Conservation (phyloP, 2,797 vertebrate species). For the Orestias chungarensis region DNA sequence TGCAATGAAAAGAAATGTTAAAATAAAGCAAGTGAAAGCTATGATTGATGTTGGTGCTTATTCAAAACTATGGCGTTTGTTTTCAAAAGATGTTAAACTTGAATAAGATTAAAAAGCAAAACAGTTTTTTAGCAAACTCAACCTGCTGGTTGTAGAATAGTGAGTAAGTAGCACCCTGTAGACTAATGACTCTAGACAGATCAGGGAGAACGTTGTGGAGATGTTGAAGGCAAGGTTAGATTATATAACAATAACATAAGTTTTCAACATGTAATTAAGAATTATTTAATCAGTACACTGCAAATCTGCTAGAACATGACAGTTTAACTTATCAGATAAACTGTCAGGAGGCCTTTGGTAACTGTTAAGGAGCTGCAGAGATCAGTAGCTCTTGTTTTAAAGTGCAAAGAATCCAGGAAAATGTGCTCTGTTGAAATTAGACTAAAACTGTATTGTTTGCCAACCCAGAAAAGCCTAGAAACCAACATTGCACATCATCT, state of each 20-base stretch:
- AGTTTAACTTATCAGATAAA: too few species aligned
- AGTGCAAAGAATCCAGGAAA: too few species aligned
- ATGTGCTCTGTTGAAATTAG: neutral
- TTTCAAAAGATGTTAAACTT: neutral
- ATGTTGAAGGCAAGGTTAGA: neutral
- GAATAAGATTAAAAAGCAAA: neutral
- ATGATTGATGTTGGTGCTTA: slow-evolving; percentile 2
- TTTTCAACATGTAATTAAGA: neutral
- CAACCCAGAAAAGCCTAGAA: neutral
- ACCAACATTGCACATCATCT: neutral
- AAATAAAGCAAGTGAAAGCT: neutral
- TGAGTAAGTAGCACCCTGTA: neutral
- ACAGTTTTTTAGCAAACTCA: neutral
- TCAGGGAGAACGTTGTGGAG: neutral
- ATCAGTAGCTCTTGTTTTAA: neutral
- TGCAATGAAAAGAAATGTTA: slow-evolving; percentile 41
- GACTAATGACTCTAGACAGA: neutral
- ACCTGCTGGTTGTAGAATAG: neutral
- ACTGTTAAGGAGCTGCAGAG: neutral
- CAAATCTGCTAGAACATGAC: neutral
- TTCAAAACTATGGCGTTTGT: neutral
- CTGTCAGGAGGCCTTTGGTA: too few species aligned
- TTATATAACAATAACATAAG: too few species aligned
- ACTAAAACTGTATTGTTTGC: neutral
- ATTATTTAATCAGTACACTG: neutral